Percentiles rank a stretch among this genome's conserved stretches.
Conservation (phyloP, 2,797 vertebrate species). For the Sarcophilus harrisii region DNA sequence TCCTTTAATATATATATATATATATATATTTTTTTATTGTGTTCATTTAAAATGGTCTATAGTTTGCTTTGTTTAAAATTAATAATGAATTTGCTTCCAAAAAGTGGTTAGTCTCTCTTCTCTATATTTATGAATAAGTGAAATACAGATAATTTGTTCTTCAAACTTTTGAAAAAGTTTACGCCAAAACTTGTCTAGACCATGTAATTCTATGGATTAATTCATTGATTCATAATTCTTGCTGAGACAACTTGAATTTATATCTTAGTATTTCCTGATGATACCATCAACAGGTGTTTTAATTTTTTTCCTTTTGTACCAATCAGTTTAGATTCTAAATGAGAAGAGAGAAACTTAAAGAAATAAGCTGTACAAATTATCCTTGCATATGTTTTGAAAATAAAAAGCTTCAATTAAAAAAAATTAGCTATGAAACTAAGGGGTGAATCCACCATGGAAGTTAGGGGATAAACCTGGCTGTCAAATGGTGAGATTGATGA, state of each 20-base stretch:
- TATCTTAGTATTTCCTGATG: neutral
- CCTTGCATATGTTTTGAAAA: too few species aligned
- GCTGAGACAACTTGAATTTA: neutral
- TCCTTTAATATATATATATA: neutral
- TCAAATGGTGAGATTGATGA: neutral
- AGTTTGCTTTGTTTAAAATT: neutral
- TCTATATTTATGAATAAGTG: neutral
- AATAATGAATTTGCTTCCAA: neutral
- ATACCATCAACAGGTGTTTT: neutral
- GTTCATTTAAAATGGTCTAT: neutral
- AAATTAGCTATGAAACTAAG: neutral
- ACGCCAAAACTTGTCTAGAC: neutral
- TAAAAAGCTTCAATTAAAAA: too few species aligned
- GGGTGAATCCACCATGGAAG: neutral
- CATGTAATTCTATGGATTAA: neutral
- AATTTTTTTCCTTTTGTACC: neutral
- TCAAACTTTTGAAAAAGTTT: neutral
- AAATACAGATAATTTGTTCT: neutral
- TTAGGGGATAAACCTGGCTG: neutral
- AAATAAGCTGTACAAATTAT: too few species aligned
- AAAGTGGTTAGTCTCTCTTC: neutral
- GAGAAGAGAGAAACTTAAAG: neutral
- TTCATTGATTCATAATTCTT: neutral
- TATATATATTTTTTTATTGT: neutral
- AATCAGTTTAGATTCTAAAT: neutral